Evolutionary conservation across 2,113 vertebrate species (phyloP), one percentile per base, ranked within the genome.

Genomic region (Plectropomus leopardus): DNA sequence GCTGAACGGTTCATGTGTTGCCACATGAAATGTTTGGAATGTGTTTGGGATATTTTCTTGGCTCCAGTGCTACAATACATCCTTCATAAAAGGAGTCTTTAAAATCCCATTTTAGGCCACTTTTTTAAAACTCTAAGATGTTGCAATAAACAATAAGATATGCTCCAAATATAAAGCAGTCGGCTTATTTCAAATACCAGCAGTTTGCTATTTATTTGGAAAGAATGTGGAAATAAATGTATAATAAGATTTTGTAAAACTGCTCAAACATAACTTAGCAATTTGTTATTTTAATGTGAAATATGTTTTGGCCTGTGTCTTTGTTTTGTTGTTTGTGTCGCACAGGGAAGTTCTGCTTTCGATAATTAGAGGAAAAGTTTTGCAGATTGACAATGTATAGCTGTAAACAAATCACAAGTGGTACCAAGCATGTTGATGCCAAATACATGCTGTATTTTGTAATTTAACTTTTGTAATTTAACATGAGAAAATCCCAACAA

Each of bases 1-100:
- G 88, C 86, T 89, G 87, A 80, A 4, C n/a, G 7, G 30, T 50
- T 77, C 47, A 68, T 71, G 48, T 72, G 82, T 19, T 36, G 69
- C 73, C 44, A 14, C 11, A 1, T 40, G 63, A 83, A 76, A 85
- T 72, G 58, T n/a, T 2, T 68, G 57, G 68, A 82, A 90, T 82
- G 51, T n/a, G 70, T 61, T 44, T 21, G 54, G n/a, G 50, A 71
- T 34, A 47, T 78, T 85, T 80, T 87, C 78, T 72, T 59, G 78
- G 58, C 65, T 7, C 0, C 65, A 21, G 65, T 2, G 24, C 6
- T 72, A 45, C 7, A 50, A 26, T 45, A 54, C 1, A 8, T 10
- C 54, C 53, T 54, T 44, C 30, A 55, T 71, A n/a, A 44, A 48
- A 44, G 13, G 26, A 17, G 28, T 9, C 70, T 75, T 74, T n/a